A percentile compares a stretch with the other conserved stretches of the same genome.
Conservation (phyloP, 2,797 vertebrate genomes). For the Sebastes trivittatus region DNA sequence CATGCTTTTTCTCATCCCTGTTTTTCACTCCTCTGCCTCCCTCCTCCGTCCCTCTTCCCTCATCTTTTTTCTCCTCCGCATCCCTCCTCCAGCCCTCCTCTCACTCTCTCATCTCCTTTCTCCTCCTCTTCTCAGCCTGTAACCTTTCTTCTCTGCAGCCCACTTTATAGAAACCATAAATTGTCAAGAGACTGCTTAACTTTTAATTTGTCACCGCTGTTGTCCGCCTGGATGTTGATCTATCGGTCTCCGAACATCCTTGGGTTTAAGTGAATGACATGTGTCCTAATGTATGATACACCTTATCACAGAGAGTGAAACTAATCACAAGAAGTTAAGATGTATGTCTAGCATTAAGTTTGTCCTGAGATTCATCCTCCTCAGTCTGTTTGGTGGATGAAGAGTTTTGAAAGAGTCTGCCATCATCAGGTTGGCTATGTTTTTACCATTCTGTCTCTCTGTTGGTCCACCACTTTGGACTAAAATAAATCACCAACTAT, state of each 20-base stretch:
- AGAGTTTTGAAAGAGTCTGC: background rate
- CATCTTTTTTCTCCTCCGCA: background rate
- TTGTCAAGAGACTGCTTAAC: constrained; percentile 15
- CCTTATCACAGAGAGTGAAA: background rate
- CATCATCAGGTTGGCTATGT: too few species aligned
- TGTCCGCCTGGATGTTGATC: background rate
- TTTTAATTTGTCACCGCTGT: background rate
- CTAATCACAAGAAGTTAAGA: background rate
- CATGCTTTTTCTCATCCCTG: constrained; percentile 21
- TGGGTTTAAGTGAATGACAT: background rate
- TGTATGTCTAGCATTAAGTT: background rate
- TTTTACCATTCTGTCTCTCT: background rate
- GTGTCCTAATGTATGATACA: background rate
- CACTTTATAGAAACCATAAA: constrained; percentile 20
- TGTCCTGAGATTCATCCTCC: background rate
- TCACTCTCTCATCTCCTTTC: constrained; percentile 4
- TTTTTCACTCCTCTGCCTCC: constrained; percentile 26
- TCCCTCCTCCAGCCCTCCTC: constrained; percentile 11
- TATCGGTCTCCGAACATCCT: background rate
- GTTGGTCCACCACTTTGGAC: background rate
- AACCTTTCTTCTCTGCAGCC: constrained; percentile 15
- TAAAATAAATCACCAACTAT: background rate
- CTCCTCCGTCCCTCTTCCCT: background rate
- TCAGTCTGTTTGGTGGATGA: background rate
- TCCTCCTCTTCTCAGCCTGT: constrained; percentile 7